These are phyloP conservation scores for Meriones psammophilus DNA, from an alignment of 2,797 vertebrate species.

Conservation along the genomic window DNA sequence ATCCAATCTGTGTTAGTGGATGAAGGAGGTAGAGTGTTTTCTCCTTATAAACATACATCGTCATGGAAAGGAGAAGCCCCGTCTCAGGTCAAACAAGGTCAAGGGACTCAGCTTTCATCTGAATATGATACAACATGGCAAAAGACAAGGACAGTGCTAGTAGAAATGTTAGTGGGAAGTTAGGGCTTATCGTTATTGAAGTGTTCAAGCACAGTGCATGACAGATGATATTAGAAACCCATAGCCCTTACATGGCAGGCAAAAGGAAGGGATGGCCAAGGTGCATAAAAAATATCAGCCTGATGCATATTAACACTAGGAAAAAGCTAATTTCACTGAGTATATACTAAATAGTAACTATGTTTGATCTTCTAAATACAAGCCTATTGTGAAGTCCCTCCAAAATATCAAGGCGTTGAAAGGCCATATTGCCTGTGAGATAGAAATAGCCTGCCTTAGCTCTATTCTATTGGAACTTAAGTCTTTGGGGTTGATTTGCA, in stretches of 20 bases:
- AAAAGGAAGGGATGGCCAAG: background rate
- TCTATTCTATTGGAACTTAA: background rate
- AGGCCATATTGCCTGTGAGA: background rate
- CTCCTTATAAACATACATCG: constrained; percentile 7
- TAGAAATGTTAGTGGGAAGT: background rate
- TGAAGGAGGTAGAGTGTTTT: background rate
- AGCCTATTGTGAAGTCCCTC: background rate
- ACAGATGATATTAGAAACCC: background rate
- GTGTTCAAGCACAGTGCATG: background rate
- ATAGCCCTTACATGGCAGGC: background rate
- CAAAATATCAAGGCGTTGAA: background rate
- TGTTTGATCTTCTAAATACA: background rate
- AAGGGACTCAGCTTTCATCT: background rate
- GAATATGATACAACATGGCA: background rate
- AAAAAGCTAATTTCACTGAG: background rate
- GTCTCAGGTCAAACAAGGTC: background rate
- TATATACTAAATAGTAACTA: background rate
- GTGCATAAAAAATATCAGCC: background rate
- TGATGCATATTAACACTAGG: background rate
- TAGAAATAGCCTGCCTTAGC: background rate
- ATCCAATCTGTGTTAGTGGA: background rate
- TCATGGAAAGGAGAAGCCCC: background rate
- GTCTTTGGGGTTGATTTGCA: background rate
- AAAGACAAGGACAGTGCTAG: background rate
- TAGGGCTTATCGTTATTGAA: too few species aligned